Base-by-base conservation (phyloP, 30 jellyfish, hydroid and myxozoan genomes). In the Aurelia aurita region DNA sequence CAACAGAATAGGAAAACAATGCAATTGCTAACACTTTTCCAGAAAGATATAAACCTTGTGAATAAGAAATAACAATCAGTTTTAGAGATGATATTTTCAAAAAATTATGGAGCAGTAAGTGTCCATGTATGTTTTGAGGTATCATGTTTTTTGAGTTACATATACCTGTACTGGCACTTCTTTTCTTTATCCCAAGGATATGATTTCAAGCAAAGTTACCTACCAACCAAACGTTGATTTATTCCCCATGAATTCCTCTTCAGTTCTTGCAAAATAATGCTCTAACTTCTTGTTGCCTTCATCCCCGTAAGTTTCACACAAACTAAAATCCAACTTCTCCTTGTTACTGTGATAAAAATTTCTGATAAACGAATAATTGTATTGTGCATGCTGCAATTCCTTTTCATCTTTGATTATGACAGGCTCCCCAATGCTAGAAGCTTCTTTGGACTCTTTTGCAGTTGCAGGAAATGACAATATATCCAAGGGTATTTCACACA, bases 141-240 rank as follows among this genome's bases (percentile, higher is more conserved):
- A n/a, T n/a, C n/a, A n/a, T n/a, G n/a, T n/a, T n/a, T n/a, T n/a
- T n/a, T n/a, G n/a, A n/a, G n/a, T n/a, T n/a, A n/a, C n/a, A n/a
- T n/a, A n/a, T n/a, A n/a, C n/a, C n/a, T n/a, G n/a, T n/a, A n/a
- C n/a, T n/a, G n/a, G n/a, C n/a, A n/a, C n/a, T n/a, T n/a, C n/a
- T n/a, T n/a, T n/a, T n/a, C n/a, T n/a, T n/a, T n/a, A n/a, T n/a
- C n/a, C n/a, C n/a, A n/a, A n/a, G n/a, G 43, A 0, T 0, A 31
- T 31, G 43, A 31, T 5, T 2, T 31, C 5, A 31, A 3, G 5
- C 43, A 39, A 5, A 8, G 51, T 39, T 45, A 49, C 82, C 11
- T 66, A 83, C 93, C 93, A 83, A 16, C 93, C 93, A 83, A 83
- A 83, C 5, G 93, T 46, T 72, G 43, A 34, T 43, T 71, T 61